These are phyloP conservation scores for Drosophila auraria DNA, from an alignment of 1,140 invertebrate genomes.

Conservation along the genomic window DNA sequence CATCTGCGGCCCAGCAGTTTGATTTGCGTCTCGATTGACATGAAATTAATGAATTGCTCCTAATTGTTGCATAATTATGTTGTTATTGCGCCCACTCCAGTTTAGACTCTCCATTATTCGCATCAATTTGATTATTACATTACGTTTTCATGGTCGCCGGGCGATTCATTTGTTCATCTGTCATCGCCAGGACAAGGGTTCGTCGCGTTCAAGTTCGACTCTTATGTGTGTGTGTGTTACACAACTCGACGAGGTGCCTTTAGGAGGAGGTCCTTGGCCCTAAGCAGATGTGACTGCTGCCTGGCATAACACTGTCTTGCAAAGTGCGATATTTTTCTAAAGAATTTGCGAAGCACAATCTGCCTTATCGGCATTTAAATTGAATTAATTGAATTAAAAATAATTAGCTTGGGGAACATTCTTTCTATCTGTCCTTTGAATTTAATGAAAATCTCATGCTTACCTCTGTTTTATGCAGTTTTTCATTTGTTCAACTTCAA, in stretches of 20 bases:
- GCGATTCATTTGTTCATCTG: slow-evolving; percentile 18
- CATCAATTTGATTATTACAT: slow-evolving; percentile 18
- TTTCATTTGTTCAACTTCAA: neutral
- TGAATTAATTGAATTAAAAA: too few relatives aligned
- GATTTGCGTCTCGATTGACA: slow-evolving; percentile 56
- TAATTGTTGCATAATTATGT: slow-evolving; percentile 56
- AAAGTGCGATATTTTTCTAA: neutral
- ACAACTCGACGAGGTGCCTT: slow-evolving; percentile 1
- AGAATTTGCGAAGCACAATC: too few relatives aligned
- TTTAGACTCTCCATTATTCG: slow-evolving; percentile 2
- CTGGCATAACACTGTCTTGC: neutral
- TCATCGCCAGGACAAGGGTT: slow-evolving; percentile 5
- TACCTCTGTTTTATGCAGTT: neutral
- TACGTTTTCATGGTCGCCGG: slow-evolving; percentile 7
- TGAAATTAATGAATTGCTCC: slow-evolving; percentile 33
- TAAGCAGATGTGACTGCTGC: slow-evolving; percentile 13
- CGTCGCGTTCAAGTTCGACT: neutral
- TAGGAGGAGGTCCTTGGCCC: slow-evolving; percentile 1
- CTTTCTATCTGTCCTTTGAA: neutral
- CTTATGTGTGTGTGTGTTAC: neutral
- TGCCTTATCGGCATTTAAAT: too few relatives aligned
- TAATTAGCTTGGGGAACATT: too few relatives aligned
- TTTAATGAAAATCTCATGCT: neutral
- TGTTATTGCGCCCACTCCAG: slow-evolving; percentile 12
- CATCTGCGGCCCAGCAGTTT: slow-evolving; percentile 17